A percentile compares a stretch with the other conserved stretches of the same genome.
Evolutionary conservation across 2,888 invertebrate genomes (phyloP).

Genomic region (Gastrophysa polygoni): DNA sequence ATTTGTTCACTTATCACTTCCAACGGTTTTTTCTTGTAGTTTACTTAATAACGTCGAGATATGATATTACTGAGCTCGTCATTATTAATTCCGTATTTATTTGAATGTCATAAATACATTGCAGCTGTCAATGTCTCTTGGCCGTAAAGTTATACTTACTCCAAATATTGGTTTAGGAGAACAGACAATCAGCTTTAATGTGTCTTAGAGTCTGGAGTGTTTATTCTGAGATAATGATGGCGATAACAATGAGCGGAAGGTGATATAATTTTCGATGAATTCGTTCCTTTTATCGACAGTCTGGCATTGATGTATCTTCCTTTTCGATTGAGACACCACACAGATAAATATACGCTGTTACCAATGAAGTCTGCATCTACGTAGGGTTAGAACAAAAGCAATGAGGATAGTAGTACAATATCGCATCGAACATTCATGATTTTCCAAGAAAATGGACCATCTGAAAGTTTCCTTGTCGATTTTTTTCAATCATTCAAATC

Average conservation of each 20-base stretch:
- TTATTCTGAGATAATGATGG: conserved; percentile 45
- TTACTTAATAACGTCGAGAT: conserved; percentile 40
- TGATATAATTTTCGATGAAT: conserved; percentile 40
- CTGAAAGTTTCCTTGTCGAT: too few species aligned
- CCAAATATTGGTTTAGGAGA: conserved; percentile 50
- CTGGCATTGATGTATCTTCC: background rate
- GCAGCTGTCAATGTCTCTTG: conserved; percentile 47
- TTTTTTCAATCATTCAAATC: too few species aligned
- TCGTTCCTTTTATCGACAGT: conserved; percentile 30
- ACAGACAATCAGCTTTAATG: conserved; percentile 45
- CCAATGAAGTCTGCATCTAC: too few species aligned
- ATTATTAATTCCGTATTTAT: conserved; percentile 46
- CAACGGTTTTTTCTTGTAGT: conserved; percentile 37
- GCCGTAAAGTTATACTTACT: conserved; percentile 45
- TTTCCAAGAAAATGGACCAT: too few species aligned
- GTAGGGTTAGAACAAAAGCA: too few species aligned
- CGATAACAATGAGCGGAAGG: conserved; percentile 43
- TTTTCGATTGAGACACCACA: too few species aligned
- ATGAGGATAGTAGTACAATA: too few species aligned
- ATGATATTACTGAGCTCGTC: conserved; percentile 35
- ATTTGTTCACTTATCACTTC: conserved; percentile 38
- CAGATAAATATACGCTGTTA: too few species aligned
- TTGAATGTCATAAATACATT: conserved; percentile 45
- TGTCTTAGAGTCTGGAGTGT: conserved; percentile 44
- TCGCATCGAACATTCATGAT: too few species aligned